Percentiles rank a stretch among this genome's conserved stretches.
phyloP scores from a whole-genome alignment of 2,888 invertebrate species.

The Rugalucina vietnamica region DNA sequence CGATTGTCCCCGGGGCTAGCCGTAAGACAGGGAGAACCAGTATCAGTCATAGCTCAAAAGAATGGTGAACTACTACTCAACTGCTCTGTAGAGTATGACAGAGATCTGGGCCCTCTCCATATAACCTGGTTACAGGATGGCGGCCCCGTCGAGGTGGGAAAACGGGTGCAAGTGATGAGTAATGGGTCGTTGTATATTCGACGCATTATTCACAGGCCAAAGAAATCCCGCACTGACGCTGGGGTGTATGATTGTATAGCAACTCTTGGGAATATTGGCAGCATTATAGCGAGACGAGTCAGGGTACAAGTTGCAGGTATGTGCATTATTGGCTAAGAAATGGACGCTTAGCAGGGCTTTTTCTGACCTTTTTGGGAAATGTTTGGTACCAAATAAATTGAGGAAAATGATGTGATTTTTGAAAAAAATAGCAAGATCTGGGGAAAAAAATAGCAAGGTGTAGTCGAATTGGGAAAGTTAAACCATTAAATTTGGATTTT shows the following conservation, averaged over 20 bases:
- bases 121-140: constrained; percentile 66
- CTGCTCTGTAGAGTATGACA: constrained; percentile 63
- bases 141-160: constrained; percentile 47
- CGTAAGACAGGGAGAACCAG: constrained; percentile 48
- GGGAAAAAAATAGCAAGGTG: too few species aligned
- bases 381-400: too few species aligned
- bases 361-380: too few species aligned
- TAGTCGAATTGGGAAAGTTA: too few species aligned
- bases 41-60: constrained; percentile 66
- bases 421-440: too few species aligned
- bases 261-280: constrained; percentile 46
- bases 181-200: constrained; percentile 69
- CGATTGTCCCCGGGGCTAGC: constrained; percentile 45
- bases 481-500: too few species aligned
- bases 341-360: too few species aligned
- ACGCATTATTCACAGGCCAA: constrained; percentile 62
- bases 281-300: constrained; percentile 55
- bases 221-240: constrained; percentile 60
- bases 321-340: too few species aligned
- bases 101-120: constrained; percentile 44
- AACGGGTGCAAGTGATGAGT: constrained; percentile 58
- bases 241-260: constrained; percentile 60
- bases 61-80: constrained; percentile 65
- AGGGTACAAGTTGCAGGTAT: constrained; percentile 58
- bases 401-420: too few species aligned